Base-by-base conservation (phyloP, 2,113 vertebrate genomes). In the Micromys minutus region DNA sequence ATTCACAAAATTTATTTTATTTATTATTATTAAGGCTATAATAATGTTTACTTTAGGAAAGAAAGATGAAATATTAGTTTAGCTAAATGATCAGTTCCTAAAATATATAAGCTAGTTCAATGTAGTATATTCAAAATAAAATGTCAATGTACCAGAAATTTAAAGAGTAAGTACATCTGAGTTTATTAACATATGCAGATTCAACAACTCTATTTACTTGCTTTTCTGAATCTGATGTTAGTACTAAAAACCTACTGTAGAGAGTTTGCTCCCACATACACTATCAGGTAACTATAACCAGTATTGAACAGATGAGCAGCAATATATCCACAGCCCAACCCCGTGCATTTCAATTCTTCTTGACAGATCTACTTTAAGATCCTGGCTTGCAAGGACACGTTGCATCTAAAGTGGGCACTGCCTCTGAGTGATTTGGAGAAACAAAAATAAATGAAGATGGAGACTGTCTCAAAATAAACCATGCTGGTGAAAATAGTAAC, bases 381-480 rank as follows among this genome's bases (percentile, higher is more conserved):
- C 11, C 7, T 83, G 10, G 39, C 50, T 84, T 89, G n/a, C 12
- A 79, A 52, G 50, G 79, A 87, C 24, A 72, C 9, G 16, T 39
- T 80, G 21, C n/a, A 31, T 94, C 21, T 69, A 63, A 91, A 91
- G 39, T 42, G 29, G 69, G 74, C 21, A 42, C 59, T 4, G 57
- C 19, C 57, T 96, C 9, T 47, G 87, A 89, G 84, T 50, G n/a
- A 72, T 94, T 80, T 84, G 72, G 55, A 50, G 84, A 93, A 95
- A 94, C 19, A 93, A 94, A 94, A 90, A 75, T 79, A 92, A 63
- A 61, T 69, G 31, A 94, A 92, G 72, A 92, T 83, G 89, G 57
- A 94, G 24, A 69, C 31, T 19, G 21, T 81, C 94, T 96, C 90
- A 97, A 97, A 96, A 94, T 96, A 96, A 87, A 96, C 72, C 52